Conservation (phyloP, 2,113 vertebrate species). For the Cochlearius cochlearius region DNA sequence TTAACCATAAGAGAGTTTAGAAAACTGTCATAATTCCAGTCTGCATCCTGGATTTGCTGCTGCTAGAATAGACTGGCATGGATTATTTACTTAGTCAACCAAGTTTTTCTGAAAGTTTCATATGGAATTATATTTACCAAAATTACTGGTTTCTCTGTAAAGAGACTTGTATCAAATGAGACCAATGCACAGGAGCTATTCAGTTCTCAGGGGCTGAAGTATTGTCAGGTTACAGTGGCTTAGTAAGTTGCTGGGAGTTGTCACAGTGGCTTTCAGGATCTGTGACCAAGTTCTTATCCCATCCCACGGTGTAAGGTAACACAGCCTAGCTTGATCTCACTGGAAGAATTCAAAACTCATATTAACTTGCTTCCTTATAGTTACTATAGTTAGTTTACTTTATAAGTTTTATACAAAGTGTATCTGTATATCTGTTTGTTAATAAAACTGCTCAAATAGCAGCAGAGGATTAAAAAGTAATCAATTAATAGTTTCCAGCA, state of each 20-base stretch:
- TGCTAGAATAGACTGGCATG: background rate
- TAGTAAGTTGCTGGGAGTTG: background rate
- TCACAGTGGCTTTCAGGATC: background rate
- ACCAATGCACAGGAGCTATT: background rate
- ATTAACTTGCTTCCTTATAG: background rate
- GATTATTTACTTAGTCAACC: background rate
- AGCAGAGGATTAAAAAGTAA: background rate
- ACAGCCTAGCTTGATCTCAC: background rate
- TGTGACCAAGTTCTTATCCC: background rate
- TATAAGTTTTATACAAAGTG: background rate
- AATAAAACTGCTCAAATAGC: background rate
- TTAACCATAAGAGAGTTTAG: background rate
- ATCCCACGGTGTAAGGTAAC: background rate
- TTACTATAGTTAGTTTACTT: background rate
- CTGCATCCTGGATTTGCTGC: background rate
- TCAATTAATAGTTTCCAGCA: background rate
- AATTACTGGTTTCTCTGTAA: background rate
- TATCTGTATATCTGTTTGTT: background rate
- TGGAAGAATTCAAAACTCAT: background rate
- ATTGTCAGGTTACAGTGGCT: background rate
- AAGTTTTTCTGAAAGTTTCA: background rate
- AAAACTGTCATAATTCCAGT: background rate
- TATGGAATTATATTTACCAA: background rate
- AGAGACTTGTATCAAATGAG: accelerated
- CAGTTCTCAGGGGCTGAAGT: background rate